A percentile compares a stretch with the other conserved stretches of the same genome.
phyloP scores from a whole-genome alignment of 2,888 invertebrate species.

The Subacronicta megacephala region DNA sequence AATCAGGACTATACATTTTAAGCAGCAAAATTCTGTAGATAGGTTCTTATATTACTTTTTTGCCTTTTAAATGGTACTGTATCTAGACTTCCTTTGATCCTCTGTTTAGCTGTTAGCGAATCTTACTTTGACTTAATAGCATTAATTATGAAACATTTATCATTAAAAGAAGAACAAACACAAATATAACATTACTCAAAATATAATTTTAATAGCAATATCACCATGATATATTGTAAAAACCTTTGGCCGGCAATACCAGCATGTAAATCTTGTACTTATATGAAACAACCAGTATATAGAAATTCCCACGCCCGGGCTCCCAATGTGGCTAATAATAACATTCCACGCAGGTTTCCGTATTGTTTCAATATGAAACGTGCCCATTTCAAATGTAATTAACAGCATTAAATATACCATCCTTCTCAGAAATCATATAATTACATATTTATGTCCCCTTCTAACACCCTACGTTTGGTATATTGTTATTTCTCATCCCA shows the following conservation, averaged over 20 bases:
- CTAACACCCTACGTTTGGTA: constrained; percentile 34
- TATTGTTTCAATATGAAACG: constrained; percentile 36
- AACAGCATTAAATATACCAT: constrained; percentile 55
- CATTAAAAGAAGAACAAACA: neutral
- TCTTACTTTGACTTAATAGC: neutral
- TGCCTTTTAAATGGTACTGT: too few species aligned
- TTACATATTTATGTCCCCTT: constrained; percentile 54
- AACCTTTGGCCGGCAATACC: constrained; percentile 19
- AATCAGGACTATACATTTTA: too few species aligned
- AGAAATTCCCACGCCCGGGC: constrained; percentile 7
- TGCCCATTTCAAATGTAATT: constrained; percentile 42
- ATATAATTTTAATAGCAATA: constrained; percentile 45
- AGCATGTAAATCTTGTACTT: constrained; percentile 25
- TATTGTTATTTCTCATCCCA: constrained; percentile 57
- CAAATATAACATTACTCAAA: constrained; percentile 31
- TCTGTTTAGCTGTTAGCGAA: neutral
- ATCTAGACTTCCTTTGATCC: too few species aligned
- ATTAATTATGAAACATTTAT: neutral
- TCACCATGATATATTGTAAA: constrained; percentile 17
- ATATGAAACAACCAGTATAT: constrained; percentile 15
- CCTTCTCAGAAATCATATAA: constrained; percentile 51
- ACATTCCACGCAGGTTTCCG: constrained; percentile 24
- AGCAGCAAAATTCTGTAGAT: too few species aligned
- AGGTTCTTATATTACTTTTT: too few species aligned
- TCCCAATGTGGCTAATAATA: constrained; percentile 44